Evolutionary conservation across 1,140 invertebrate genomes (phyloP), one percentile per base, ranked within the genome.

Genomic region (Tetranychus cinnabarinus): DNA sequence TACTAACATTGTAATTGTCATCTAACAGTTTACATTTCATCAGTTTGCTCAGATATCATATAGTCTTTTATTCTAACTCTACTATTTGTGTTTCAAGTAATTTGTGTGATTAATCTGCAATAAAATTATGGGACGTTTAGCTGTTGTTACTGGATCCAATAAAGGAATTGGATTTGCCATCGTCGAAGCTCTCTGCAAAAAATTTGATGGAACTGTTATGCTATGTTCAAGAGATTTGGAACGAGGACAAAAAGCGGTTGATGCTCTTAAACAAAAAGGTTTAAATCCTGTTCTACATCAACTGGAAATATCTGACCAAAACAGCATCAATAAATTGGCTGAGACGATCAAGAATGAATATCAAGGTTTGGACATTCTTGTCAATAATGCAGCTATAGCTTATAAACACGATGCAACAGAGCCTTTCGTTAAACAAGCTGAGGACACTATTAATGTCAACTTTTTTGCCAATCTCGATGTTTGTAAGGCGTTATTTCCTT

Each of bases 341-440:
- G 74, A 79, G 62, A 80, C 77, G 66, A 65, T 90, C 0, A 73
- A 79, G 67, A 67, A 76, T 36, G 78, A 76, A 34, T 77, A 88
- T 70, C 80, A 78, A 12, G 82, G 84, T 1, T 70, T 90, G 2
- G 85, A 90, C 75, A 66, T 89, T 37, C 71, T 89, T 13, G 77
- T 90, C 0, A 88, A 88, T 69, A 89, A 90, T 76, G 86, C 86
- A 56, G 86, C 79, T 0, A 86, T 88, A 60, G 81, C 82, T 4
- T 86, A 79, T 68, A 55, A 15, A 56, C 61, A 63, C 23, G 69
- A 70, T 61, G 76, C 81, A 0, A 76, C 75, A 1, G 82, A 80
- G 61, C 78, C 83, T 2, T 79, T 81, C 64, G 65, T 69, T 1
- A 74, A 78, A 33, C 83, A 87, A 75, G 85, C 83, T 0, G 77